Evolutionary conservation across 92 coral and sea anemone genomes (phyloP).

Genomic region (Zoanthus sociatus): DNA sequence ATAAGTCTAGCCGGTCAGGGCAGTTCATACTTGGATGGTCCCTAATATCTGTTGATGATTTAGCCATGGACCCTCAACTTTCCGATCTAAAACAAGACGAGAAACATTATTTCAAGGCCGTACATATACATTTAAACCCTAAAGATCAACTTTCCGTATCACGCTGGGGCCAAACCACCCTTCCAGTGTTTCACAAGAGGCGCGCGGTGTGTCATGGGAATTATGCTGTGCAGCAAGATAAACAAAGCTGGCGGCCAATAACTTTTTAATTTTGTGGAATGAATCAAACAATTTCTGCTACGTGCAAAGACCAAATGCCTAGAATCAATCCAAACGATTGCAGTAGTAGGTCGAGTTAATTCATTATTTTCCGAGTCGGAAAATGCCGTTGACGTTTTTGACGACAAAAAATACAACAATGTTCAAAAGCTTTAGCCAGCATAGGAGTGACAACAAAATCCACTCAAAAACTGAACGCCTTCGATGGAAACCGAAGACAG

Average conservation of each 20-base stretch:
- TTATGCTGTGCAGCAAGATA: constrained; percentile 45
- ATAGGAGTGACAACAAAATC: neutral
- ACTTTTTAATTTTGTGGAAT: constrained; percentile 32
- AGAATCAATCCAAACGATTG: constrained; percentile 23
- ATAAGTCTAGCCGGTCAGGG: constrained; percentile 33
- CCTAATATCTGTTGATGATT: neutral
- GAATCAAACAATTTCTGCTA: constrained; percentile 24
- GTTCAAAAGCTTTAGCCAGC: neutral
- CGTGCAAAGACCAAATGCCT: constrained; percentile 27
- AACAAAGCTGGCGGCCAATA: constrained; percentile 37
- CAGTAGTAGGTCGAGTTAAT: constrained; percentile 18
- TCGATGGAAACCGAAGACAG: constrained; percentile 15
- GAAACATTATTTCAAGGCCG: no score
- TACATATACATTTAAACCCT: no score
- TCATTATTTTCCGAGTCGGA: constrained; percentile 20
- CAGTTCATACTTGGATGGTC: neutral
- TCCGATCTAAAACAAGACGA: no score
- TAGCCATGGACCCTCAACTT: no score
- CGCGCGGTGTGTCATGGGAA: constrained; percentile 53
- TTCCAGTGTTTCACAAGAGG: constrained; percentile 38
- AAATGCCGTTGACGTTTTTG: constrained; percentile 38
- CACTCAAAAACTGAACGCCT: neutral
- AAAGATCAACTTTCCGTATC: neutral
- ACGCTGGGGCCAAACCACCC: constrained; percentile 71
- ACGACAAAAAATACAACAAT: neutral